Evolutionary conservation across 2,888 invertebrate genomes (phyloP), one percentile per base, ranked within the genome.

Genomic region (Pseudoips prasinana): DNA sequence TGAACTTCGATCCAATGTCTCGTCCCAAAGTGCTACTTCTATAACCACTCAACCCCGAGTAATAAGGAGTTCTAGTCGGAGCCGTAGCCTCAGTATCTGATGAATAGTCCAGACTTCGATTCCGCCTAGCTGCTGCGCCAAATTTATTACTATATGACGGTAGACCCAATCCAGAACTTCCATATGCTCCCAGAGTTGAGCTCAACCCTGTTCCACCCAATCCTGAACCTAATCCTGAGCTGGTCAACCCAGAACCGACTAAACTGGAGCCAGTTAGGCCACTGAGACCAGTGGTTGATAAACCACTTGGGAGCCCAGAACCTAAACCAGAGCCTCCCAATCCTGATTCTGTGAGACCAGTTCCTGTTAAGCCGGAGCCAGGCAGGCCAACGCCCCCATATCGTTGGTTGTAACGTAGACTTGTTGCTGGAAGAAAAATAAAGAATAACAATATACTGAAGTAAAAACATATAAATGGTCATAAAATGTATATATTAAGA

Each of bases 51-150:
- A 88, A 66, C 7, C 87, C 91, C 57, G 94, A 93, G 76, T 95
- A 95, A 68, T 95, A 94, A 30, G 94, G 94, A 51, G 89, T 73
- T 43, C 94, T 90, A 7, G 94, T 92, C 3, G 95, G 94, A 43
- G 94, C 94, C 0, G 95, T 95, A n/a, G 96, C 95, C 87, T 98
- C 98, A 0, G 98, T 98, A 71, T 98, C 98, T 29, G 98, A 98
- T 10, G 97, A 97, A 78, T 97, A 97, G 82, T 97, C 96, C 71
- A 98, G 86, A 50, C 94, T 94, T 58, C 95, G 90, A 60, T 95
- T 94, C 47, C 96, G 91, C 61, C 95, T 90, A 1, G 92, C 91
- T 42, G 92, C 91, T 41, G 95, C 86, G 3, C 94, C 89, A 53
- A 90, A 91, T 58, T 88, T 88, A 45, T 74, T 73, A 31, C 74